These are phyloP conservation scores for Tyria jacobaeae DNA, from an alignment of 2,888 invertebrate species.

Conservation along the genomic window DNA sequence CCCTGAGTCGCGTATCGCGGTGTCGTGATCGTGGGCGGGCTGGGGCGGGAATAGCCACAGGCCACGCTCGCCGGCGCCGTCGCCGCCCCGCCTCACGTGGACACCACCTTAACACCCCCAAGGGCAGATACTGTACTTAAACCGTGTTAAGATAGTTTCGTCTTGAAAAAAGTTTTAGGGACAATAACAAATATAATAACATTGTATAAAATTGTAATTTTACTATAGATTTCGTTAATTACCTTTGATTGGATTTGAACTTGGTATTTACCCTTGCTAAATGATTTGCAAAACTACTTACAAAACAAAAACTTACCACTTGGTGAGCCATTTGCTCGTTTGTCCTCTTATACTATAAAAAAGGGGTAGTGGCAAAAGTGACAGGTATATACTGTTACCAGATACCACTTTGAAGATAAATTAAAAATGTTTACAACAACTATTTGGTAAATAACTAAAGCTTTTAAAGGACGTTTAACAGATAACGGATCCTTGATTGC, in stretches of 20 bases:
- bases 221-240: too few species aligned
- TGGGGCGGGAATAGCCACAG: conserved; percentile 79
- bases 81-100: conserved; percentile 70
- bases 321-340: too few species aligned
- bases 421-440: not conserved
- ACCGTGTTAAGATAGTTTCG: conserved; percentile 27
- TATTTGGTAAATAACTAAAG: not conserved
- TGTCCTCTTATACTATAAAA: too few species aligned
- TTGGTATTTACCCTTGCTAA: too few species aligned
- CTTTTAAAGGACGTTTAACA: not conserved
- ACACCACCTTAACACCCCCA: conserved; percentile 52
- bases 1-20: conserved; percentile 35
- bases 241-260: too few species aligned
- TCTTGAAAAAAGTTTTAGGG: conserved; percentile 2
- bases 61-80: conserved; percentile 74
- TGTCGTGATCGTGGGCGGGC: conserved; percentile 60
- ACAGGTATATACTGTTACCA: not conserved
- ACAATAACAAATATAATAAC: too few species aligned
- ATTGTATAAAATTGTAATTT: too few species aligned
- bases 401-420: not conserved
- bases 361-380: not conserved
- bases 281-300: too few species aligned
- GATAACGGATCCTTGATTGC: not conserved
- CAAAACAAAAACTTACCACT: too few species aligned
- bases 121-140: conserved; percentile 27